Evolutionary conservation across 2,888 invertebrate genomes (phyloP).

Genomic region (Drosophila lacicola): DNA sequence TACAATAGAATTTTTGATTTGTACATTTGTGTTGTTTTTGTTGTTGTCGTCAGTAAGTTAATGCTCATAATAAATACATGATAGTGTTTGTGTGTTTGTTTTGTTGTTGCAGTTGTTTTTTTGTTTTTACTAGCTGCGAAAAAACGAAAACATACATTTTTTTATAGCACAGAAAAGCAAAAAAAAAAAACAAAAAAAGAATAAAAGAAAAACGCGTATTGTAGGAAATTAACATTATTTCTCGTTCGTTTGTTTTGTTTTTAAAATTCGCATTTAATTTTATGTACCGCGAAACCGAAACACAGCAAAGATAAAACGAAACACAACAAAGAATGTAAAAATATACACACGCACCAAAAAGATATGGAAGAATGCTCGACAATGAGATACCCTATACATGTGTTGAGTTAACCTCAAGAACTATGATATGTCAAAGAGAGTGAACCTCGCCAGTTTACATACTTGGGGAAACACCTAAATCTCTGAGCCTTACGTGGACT

Average conservation of each 20-base stretch:
- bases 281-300: conserved; percentile 31
- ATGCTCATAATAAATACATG: conserved; percentile 45
- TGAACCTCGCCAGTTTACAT: not conserved
- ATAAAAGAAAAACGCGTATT: conserved; percentile 16
- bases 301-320: conserved; percentile 23
- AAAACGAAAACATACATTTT: conserved; percentile 21
- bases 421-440: not conserved
- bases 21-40: conserved; percentile 21
- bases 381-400: conserved; percentile 11
- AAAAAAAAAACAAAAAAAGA: not conserved
- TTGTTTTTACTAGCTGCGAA: conserved; percentile 39
- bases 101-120: conserved; percentile 18
- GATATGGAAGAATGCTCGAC: not conserved
- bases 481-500: not conserved
- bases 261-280: conserved; percentile 47
- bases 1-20: conserved; percentile 23
- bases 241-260: conserved; percentile 56
- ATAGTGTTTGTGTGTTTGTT: conserved; percentile 16
- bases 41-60: conserved; percentile 13
- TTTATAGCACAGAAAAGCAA: not conserved
- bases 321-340: conserved; percentile 10
- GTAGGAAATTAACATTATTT: conserved; percentile 38
- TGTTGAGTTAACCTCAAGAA: too few relatives aligned
- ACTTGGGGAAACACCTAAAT: not conserved
- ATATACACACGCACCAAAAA: not conserved